Evolutionary conservation across 1,140 invertebrate genomes (phyloP).

Genomic region (Ridgeia piscesae): DNA sequence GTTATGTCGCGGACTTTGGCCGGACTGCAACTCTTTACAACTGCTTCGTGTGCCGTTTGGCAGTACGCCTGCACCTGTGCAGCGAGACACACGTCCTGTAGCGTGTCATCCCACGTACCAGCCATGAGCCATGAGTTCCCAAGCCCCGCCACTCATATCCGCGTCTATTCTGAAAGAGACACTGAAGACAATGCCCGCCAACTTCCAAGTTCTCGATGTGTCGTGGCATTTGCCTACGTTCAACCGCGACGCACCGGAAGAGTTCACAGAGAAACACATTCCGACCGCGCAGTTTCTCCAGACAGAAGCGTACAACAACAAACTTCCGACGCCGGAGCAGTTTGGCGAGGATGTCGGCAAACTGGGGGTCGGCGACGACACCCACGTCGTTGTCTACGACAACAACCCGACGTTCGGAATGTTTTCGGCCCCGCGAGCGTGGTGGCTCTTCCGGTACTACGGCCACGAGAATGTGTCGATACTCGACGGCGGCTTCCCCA

Average conservation of each 20-base stretch:
- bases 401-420: constrained; percentile 43
- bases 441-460: constrained; percentile 53
- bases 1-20: neutral
- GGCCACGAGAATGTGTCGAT: constrained; percentile 48
- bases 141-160: neutral
- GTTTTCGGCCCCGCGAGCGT: constrained; percentile 50
- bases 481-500: constrained; percentile 48
- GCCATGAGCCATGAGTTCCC: neutral
- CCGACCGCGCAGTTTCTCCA: constrained; percentile 27
- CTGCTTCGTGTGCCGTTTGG: no score
- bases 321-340: constrained; percentile 41
- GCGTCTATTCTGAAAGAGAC: neutral
- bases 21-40: neutral
- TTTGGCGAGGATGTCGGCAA: constrained; percentile 50
- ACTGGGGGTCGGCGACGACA: constrained; percentile 50
- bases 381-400: constrained; percentile 54
- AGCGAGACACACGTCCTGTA: neutral
- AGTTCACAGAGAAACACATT: constrained; percentile 42
- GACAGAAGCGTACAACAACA: constrained; percentile 35
- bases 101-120: neutral
- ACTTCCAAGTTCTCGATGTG: constrained; percentile 43
- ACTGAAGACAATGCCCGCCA: neutral
- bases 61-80: no score
- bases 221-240: constrained; percentile 45
- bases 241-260: constrained; percentile 36